A percentile compares a stretch with the other conserved stretches of the same genome.
These are phyloP conservation scores for Drosophila kepulauana DNA, from an alignment of 1,140 invertebrate genomes.

Conservation along the genomic window DNA sequence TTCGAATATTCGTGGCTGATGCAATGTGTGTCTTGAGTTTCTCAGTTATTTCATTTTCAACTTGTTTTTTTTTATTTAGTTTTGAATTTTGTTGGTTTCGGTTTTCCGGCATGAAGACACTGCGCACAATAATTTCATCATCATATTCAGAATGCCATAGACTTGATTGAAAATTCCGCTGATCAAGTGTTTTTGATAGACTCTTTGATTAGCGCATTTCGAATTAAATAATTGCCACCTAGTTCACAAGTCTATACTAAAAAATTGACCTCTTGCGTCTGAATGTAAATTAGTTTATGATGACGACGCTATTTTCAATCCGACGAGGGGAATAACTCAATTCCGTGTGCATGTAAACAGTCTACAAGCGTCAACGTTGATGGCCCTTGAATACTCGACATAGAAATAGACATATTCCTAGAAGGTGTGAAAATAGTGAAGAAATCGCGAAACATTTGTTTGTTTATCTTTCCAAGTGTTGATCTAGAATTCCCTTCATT, in stretches of 20 bases:
- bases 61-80: slow-evolving; percentile 19
- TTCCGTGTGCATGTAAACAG: neutral
- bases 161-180: neutral
- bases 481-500: too few relatives aligned
- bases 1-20: slow-evolving; percentile 54
- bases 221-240: neutral
- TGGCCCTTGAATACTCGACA: too few relatives aligned
- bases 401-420: neutral
- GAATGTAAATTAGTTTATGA: neutral
- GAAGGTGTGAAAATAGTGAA: neutral
- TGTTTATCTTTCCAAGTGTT: too few relatives aligned
- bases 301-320: neutral
- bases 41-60: slow-evolving; percentile 31
- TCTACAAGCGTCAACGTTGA: too few relatives aligned
- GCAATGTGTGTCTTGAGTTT: slow-evolving; percentile 49
- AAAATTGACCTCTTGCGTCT: neutral
- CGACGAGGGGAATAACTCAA: neutral
- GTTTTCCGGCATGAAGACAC: slow-evolving; percentile 48
- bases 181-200: slow-evolving; percentile 5
- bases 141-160: neutral
- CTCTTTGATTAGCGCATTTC: slow-evolving; percentile 8
- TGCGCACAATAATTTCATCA: slow-evolving; percentile 39
- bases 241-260: neutral
- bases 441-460: neutral
- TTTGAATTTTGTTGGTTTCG: slow-evolving; percentile 4